A percentile compares a stretch with the other conserved stretches of the same genome.
Conservation (phyloP, 23 tunicate genomes). For the Trididemnum clinides region DNA sequence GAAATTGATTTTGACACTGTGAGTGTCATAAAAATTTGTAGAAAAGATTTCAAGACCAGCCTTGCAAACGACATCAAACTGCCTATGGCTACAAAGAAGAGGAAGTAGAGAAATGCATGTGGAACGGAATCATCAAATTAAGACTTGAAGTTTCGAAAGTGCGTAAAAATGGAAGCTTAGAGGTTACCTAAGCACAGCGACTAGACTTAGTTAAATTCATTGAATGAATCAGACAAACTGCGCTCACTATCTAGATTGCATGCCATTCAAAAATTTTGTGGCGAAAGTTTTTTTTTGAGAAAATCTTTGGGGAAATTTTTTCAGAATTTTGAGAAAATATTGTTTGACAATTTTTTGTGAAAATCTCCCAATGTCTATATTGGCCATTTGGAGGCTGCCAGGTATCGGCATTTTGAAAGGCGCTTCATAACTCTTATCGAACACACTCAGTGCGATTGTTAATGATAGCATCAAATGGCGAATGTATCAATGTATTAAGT, state of each 20-base stretch:
- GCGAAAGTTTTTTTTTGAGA: too few relatives aligned
- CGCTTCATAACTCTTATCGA: constrained; percentile 34
- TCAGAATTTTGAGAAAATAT: too few relatives aligned
- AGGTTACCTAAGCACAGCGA: constrained; percentile 50
- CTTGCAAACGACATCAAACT: constrained; percentile 94
- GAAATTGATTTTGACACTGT: constrained; percentile 73
- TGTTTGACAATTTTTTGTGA: too few relatives aligned
- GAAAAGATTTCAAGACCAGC: constrained; percentile 73
- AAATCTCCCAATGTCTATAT: too few relatives aligned
- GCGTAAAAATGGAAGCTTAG: constrained; percentile 56
- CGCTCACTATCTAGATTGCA: too few relatives aligned
- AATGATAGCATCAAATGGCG: too few relatives aligned
- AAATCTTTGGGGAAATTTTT: too few relatives aligned
- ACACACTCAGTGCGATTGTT: constrained; percentile 90
- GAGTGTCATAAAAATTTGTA: constrained; percentile 60
- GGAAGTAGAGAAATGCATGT: constrained; percentile 77
- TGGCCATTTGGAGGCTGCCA: too few relatives aligned
- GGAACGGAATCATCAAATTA: constrained; percentile 88
- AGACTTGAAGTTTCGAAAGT: constrained; percentile 43
- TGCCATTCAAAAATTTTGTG: too few relatives aligned
- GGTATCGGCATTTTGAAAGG: too few relatives aligned
- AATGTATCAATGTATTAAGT: constrained; percentile 79
- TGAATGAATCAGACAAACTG: too few relatives aligned
- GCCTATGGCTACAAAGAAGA: constrained; percentile 94
- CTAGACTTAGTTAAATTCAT: too few relatives aligned